Base-by-base conservation (phyloP, 1,140 invertebrate species). In the Homarus americanus region DNA sequence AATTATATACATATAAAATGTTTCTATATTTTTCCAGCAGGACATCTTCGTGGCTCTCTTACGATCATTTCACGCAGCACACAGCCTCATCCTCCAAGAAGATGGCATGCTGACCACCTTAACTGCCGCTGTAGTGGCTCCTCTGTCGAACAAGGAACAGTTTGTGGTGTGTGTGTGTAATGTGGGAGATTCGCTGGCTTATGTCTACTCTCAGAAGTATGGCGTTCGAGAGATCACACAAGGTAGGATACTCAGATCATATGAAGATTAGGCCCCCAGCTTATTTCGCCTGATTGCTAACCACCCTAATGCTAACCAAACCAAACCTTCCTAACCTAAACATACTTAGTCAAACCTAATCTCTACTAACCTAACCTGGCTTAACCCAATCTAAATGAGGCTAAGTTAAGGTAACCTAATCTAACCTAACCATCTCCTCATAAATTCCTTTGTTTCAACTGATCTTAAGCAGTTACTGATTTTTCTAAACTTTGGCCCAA, bases 111-210 rank as follows among this genome's bases (percentile, higher is more conserved):
- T 98, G 9, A 98, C 98, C 1, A 98, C 98, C 0, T 94, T 98
- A 63, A 97, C 97, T 82, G 96, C 97, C 34, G 97, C 97, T 80
- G 95, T 97, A 79, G 95, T 98, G 79, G 95, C 96, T 93, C 97
- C 97, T 76, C 93, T 96, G 91, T 94, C 93, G 90, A 93, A 94
- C 79, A 93, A 92, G 87, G 93, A 93, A 44, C 93, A 93, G 72
- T 98, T 96, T 94, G 96, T 97, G 80, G 97, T 97, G 15, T 99
- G 98, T 94, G 96, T 97, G 53, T 98, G 98, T 93, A 98, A 98
- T 94, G 97, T 98, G 34, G 98, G 98, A 1, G 98, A 98, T 94
- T 97, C 97, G 91, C 95, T 98, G 91, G 98, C 97, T 32, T 98
- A 98, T 93, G 96, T 98, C 82, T 98, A 97, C 94, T 98, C 97